These are phyloP conservation scores for Morpho helenor DNA, from an alignment of 2,888 invertebrate species.

Conservation along the genomic window DNA sequence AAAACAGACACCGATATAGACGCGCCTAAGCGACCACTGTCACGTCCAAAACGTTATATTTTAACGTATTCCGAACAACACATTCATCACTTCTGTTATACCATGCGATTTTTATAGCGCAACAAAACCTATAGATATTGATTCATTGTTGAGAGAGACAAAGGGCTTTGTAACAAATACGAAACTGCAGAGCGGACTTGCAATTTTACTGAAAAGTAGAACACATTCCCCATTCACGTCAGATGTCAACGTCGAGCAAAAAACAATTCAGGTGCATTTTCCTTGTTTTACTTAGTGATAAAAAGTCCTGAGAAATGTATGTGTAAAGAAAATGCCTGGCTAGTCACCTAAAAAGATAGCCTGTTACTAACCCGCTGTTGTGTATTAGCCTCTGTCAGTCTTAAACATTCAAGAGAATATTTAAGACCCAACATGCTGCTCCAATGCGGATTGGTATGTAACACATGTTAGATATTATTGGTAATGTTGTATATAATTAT, in stretches of 20 bases:
- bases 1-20: too few relatives aligned
- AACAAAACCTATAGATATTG: slow-evolving; percentile 11
- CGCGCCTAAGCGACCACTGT: too few relatives aligned
- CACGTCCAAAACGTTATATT: not conserved
- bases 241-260: slow-evolving; percentile 1
- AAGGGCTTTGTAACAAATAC: slow-evolving; percentile 20
- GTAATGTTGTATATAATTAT: too few relatives aligned
- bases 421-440: too few relatives aligned
- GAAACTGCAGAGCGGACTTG: slow-evolving; percentile 12
- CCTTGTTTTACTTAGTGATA: slow-evolving; percentile 5
- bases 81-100: not conserved
- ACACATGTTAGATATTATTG: too few relatives aligned
- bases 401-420: too few relatives aligned
- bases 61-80: not conserved
- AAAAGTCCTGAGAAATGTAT: not conserved
- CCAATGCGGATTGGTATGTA: too few relatives aligned
- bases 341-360: too few relatives aligned
- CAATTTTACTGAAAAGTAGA: slow-evolving; percentile 20
- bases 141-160: slow-evolving; percentile 14
- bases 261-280: slow-evolving; percentile 5
- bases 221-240: slow-evolving; percentile 21
- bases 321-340: too few relatives aligned
- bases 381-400: too few relatives aligned
- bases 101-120: not conserved
- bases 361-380: too few relatives aligned